These are phyloP conservation scores for Tapirus terrestris DNA, from an alignment of 2,113 vertebrate species.

Conservation along the genomic window DNA sequence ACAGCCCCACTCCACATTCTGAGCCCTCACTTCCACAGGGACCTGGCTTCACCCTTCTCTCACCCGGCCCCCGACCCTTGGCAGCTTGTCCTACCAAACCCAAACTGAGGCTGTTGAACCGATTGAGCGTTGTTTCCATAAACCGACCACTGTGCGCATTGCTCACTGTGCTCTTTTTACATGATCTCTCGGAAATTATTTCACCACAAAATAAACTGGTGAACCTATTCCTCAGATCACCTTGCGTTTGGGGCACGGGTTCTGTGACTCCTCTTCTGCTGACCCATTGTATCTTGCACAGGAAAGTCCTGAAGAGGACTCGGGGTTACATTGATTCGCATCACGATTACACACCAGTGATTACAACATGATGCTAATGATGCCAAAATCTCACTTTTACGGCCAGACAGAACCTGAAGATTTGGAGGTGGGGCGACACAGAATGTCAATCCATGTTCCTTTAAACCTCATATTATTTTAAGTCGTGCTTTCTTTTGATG, in stretches of 20 bases:
- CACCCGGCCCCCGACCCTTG: background rate
- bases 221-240: background rate
- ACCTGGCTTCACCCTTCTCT: background rate
- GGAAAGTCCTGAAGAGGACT: background rate
- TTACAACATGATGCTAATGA: background rate
- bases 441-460: background rate
- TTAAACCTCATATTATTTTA: background rate
- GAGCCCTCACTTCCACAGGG: background rate
- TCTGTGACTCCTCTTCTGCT: background rate
- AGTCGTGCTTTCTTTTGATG: background rate
- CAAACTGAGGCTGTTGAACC: background rate
- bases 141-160: background rate
- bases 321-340: too few species aligned
- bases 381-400: background rate
- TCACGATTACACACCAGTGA: background rate
- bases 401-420: background rate
- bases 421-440: background rate
- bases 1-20: background rate
- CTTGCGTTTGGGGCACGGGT: background rate
- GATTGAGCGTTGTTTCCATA: fast-evolving
- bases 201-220: conserved; percentile 54
- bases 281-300: background rate
- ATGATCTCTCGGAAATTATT: background rate
- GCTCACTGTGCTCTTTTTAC: background rate
- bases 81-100: background rate